A percentile compares a stretch with the other conserved stretches of the same genome.
Conservation (phyloP, 2,113 vertebrate genomes). For the Eretmochelys imbricata region DNA sequence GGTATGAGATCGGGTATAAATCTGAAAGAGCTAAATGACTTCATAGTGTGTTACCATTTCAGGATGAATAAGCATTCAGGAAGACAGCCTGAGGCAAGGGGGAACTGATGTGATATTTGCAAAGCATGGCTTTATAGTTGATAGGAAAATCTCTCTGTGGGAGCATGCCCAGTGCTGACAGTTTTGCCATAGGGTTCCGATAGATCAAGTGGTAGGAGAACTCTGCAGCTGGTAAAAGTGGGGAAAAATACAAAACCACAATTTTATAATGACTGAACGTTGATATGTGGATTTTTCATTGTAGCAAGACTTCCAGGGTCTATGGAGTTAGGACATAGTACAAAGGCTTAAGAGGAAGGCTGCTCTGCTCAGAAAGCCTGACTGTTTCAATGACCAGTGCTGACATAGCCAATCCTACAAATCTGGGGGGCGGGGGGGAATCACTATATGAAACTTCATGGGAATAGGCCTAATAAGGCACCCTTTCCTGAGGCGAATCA, state of each 20-base stretch:
- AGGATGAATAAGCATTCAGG: slow-evolving; percentile 51
- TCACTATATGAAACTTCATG: background rate
- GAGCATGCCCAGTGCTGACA: slow-evolving; percentile 36
- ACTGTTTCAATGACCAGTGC: background rate
- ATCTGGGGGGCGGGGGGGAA: fast-evolving
- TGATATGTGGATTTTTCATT: background rate
- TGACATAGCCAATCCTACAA: background rate
- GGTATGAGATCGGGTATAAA: slow-evolving; percentile 42
- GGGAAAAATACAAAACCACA: slow-evolving; percentile 25
- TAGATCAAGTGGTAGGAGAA: slow-evolving; percentile 46
- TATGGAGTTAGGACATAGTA: background rate
- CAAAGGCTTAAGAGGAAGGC: background rate
- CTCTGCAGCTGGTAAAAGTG: background rate
- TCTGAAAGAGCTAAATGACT: slow-evolving; percentile 65
- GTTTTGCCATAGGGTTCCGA: slow-evolving; percentile 61
- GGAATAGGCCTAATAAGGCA: background rate
- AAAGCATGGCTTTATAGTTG: slow-evolving; percentile 58
- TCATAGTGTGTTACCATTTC: slow-evolving; percentile 57
- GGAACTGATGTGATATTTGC: slow-evolving; percentile 54
- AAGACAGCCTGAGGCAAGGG: slow-evolving; percentile 50
- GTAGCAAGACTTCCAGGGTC: background rate
- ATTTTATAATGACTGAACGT: slow-evolving; percentile 48
- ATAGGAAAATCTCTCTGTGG: slow-evolving; percentile 41
- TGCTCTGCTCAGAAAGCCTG: background rate
- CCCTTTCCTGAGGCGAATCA: background rate